These are phyloP conservation scores for Pararge aegeria DNA, from an alignment of 1,140 invertebrate genomes.

Conservation along the genomic window DNA sequence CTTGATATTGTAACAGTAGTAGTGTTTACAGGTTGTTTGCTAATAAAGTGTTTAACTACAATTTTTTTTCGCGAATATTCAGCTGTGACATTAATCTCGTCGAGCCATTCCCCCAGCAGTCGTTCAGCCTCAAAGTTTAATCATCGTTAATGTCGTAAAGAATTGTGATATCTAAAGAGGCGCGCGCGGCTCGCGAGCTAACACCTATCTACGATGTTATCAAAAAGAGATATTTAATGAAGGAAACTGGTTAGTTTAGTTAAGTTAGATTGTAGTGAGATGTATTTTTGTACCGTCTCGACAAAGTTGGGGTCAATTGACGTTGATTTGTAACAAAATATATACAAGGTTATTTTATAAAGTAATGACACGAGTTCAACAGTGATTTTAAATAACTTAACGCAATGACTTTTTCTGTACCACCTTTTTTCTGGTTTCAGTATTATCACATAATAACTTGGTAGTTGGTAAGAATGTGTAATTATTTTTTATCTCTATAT, in stretches of 20 bases:
- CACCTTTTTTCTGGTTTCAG: no score
- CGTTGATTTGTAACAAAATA: conserved; percentile 21
- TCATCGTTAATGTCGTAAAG: conserved; percentile 57
- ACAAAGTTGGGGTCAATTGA: conserved; percentile 56
- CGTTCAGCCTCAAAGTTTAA: conserved; percentile 11
- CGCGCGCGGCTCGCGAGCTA: conserved; percentile 44
- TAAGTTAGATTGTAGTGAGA: conserved; percentile 64
- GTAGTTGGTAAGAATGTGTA: no score
- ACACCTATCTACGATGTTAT: conserved; percentile 27
- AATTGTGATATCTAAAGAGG: conserved; percentile 54
- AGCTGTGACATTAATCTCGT: no score
- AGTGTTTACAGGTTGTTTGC: no score
- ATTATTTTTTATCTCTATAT: no score
- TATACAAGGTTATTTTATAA: not conserved
- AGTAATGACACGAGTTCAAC: not conserved
- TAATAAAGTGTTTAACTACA: no score
- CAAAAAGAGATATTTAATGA: conserved; percentile 35
- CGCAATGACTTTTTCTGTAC: no score
- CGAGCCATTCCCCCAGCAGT: not conserved
- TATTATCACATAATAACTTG: no score
- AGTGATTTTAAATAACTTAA: no score
- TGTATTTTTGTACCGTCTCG: conserved; percentile 72
- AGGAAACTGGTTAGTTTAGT: conserved; percentile 47
- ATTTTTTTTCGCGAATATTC: no score
- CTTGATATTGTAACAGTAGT: no score